Evolutionary conservation across 2,113 vertebrate species (phyloP).

Genomic region (Coptodon bakossiorum): DNA sequence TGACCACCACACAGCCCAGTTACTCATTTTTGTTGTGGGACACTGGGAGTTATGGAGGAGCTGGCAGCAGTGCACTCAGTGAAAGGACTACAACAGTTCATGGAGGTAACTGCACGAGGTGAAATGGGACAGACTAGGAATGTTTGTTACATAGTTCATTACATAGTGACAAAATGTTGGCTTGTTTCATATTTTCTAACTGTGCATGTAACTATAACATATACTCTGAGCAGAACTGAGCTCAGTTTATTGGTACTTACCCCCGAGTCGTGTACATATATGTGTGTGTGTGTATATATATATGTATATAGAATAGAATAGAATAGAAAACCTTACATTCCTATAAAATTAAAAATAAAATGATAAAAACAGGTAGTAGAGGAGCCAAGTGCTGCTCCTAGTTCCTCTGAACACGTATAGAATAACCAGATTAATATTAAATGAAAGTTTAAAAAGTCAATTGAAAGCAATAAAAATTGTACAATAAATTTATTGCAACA

Average conservation of each 20-base stretch:
- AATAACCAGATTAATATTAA: fast-evolving
- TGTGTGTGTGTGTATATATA: fast-evolving
- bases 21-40: not conserved
- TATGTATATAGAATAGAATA: not conserved
- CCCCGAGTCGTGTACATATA: too few species aligned
- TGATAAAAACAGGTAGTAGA: not conserved
- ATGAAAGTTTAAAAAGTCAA: not conserved
- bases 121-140: not conserved
- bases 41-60: not conserved
- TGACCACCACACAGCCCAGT: not conserved
- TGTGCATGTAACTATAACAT: not conserved
- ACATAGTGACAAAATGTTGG: not conserved
- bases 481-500: not conserved
- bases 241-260: not conserved
- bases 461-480: not conserved
- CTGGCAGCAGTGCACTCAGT: not conserved
- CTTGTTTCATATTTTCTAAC: not conserved
- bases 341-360: not conserved
- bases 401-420: not conserved
- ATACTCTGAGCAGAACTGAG: not conserved
- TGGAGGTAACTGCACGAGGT: not conserved
- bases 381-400: not conserved
- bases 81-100: not conserved
- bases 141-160: not conserved
- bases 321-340: not conserved